A percentile compares a stretch with the other conserved stretches of the same genome.
These are phyloP conservation scores for Drosophila greeni DNA, from an alignment of 2,888 invertebrate genomes.

Conservation along the genomic window DNA sequence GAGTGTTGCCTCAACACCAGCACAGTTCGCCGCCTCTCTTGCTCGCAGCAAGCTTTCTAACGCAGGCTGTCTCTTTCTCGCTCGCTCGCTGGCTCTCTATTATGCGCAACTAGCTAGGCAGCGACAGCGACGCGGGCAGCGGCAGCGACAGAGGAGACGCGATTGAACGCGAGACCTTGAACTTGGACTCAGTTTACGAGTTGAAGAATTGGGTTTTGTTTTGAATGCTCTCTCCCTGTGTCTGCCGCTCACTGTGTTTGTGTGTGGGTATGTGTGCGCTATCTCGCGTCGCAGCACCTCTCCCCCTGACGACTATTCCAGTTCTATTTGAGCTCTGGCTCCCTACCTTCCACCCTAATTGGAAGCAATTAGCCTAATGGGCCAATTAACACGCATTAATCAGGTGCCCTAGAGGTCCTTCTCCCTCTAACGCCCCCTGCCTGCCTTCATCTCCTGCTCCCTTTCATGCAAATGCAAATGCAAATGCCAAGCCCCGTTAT, in stretches of 20 bases:
- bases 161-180: slow-evolving; percentile 74
- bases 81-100: slow-evolving; percentile 47
- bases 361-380: slow-evolving; percentile 43
- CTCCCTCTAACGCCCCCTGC: neutral
- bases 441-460: neutral
- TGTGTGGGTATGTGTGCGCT: neutral
- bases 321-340: slow-evolving; percentile 11
- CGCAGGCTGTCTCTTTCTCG: slow-evolving; percentile 23
- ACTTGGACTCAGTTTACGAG: slow-evolving; percentile 75
- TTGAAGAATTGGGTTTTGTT: slow-evolving; percentile 66
- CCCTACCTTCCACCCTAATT: slow-evolving; percentile 22
- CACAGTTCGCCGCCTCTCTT: slow-evolving; percentile 28
- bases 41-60: slow-evolving; percentile 26
- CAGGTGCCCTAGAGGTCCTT: slow-evolving; percentile 16
- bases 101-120: slow-evolving; percentile 50
- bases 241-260: neutral
- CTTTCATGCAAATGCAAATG: slow-evolving; percentile 28
- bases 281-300: neutral
- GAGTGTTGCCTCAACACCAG: slow-evolving; percentile 26
- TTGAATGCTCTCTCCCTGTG: slow-evolving; percentile 44
- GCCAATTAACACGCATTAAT: slow-evolving; percentile 42
- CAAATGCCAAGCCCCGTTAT: slow-evolving; percentile 25
- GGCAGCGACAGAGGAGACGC: slow-evolving; percentile 46
- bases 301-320: slow-evolving; percentile 1
- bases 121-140: slow-evolving; percentile 13